A percentile compares a stretch with the other conserved stretches of the same genome.
Evolutionary conservation across 2,113 vertebrate species (phyloP).

Genomic region (Geococcyx californianus): DNA sequence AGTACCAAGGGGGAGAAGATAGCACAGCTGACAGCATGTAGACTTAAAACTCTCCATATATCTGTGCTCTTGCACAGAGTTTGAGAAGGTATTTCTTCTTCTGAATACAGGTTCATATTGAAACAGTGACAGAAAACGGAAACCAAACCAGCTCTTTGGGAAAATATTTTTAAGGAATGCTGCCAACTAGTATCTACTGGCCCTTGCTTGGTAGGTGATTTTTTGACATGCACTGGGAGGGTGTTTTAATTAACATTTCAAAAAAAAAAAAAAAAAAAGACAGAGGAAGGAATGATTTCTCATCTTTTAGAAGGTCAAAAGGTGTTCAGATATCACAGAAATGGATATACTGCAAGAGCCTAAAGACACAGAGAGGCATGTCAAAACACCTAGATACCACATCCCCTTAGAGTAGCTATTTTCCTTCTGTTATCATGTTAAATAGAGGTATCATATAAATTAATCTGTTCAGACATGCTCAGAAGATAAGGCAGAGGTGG

Average conservation of each 20-base stretch:
- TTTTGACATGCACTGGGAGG: background rate
- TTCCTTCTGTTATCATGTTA: background rate
- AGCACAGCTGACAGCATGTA: background rate
- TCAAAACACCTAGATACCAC: background rate
- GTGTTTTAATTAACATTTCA: slow-evolving; percentile 43
- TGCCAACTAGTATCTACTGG: slow-evolving; percentile 60
- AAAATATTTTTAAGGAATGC: slow-evolving; percentile 44
- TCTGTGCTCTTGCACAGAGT: background rate
- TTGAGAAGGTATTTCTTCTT: background rate
- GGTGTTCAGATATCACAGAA: slow-evolving; percentile 4
- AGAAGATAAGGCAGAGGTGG: background rate
- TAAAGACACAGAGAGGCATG: slow-evolving; percentile 26
- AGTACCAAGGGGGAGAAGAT: background rate
- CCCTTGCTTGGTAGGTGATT: slow-evolving; percentile 4
- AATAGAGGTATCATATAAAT: background rate
- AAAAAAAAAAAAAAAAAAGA: background rate
- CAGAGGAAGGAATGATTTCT: background rate
- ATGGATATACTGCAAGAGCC: background rate
- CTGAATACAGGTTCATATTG: background rate
- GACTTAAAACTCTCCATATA: background rate
- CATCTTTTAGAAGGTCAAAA: slow-evolving; percentile 18
- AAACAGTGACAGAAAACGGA: background rate
- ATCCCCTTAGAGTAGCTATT: slow-evolving; percentile 28
- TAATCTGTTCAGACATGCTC: slow-evolving; percentile 6
- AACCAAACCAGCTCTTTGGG: background rate